Evolutionary conservation across 2,888 invertebrate species (phyloP), one percentile per base, ranked within the genome.

Genomic region (Altica lythri): DNA sequence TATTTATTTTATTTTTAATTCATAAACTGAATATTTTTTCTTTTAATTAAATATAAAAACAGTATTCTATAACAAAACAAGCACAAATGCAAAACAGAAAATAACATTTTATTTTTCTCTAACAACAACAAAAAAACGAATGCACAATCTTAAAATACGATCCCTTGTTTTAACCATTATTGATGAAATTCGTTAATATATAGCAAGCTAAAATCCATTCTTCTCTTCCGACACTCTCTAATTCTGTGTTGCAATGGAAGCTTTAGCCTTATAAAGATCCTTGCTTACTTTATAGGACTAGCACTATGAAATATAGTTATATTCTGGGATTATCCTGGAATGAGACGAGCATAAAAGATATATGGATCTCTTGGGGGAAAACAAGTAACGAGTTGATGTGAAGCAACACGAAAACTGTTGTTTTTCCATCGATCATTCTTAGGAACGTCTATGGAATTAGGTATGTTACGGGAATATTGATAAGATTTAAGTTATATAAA

Each of bases 311-410:
- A 57, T 59, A 55, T 57, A 53, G 57, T 61, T 50, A 55, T 50
- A 53, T 57, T 52, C 48, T 43, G 18, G 43, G 47, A 59, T 59
- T 57, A 57, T 57, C 57, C 13, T 9, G 35, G 42, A 57, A 57
- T 54, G 45, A 59, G 61, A 48, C 51, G 29, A 55, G 52, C 32
- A 53, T 52, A 49, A 53, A 19, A 56, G 62, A 58, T 60, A 47
- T 60, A 60, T 62, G 45, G 55, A 43, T 52, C 62, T 54, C 62
- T 17, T 6, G 59, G 46, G 61, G 43, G 57, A 51, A 57, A 54
- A 53, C 46, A 50, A 56, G 52, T 45, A 55, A 53, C 57, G 49
- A 48, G 52, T 57, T 49, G 56, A 53, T 57, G 32, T 22, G 40
- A 14, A 19, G 22, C 40, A 49, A 22, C 42, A 42, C 8, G 32